phyloP scores from a whole-genome alignment of 1,140 invertebrate genomes.

The Wiebesia pumilae region DNA sequence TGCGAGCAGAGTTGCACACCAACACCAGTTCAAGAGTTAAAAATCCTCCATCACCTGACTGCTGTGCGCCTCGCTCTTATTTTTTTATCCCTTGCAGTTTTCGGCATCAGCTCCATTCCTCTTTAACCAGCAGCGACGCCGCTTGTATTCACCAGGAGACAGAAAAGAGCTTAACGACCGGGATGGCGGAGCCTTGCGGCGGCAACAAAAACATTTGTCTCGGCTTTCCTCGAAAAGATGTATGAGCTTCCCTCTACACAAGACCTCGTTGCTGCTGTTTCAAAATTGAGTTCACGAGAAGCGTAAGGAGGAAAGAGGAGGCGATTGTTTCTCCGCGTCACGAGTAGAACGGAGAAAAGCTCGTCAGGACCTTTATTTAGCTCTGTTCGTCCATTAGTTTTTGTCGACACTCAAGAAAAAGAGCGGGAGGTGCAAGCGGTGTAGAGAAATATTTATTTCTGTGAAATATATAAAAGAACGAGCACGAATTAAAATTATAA shows the following conservation, averaged over 20 bases:
- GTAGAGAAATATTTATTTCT: too few relatives aligned
- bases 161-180: conserved; percentile 41
- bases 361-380: conserved; percentile 42
- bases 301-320: not conserved
- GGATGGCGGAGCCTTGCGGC: not conserved
- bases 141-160: not conserved
- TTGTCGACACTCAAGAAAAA: not conserved
- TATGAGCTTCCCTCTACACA: conserved; percentile 3
- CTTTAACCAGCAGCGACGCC: not conserved
- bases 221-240: conserved; percentile 21
- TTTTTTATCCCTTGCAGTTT: conserved; percentile 14
- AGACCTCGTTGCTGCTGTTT: not conserved
- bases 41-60: conserved; percentile 9
- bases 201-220: conserved; percentile 43
- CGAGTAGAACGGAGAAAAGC: not conserved
- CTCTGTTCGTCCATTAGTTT: not conserved
- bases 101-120: not conserved
- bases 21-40: not conserved
- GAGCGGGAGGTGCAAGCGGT: too few relatives aligned
- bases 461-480: too few relatives aligned
- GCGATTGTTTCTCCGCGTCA: conserved; percentile 14
- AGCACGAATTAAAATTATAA: too few relatives aligned
- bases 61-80: not conserved
- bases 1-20: not conserved
- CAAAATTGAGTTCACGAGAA: conserved; percentile 36